These are phyloP conservation scores for Agonopterix subpropinquella DNA, from an alignment of 2,888 invertebrate genomes.

Conservation along the genomic window DNA sequence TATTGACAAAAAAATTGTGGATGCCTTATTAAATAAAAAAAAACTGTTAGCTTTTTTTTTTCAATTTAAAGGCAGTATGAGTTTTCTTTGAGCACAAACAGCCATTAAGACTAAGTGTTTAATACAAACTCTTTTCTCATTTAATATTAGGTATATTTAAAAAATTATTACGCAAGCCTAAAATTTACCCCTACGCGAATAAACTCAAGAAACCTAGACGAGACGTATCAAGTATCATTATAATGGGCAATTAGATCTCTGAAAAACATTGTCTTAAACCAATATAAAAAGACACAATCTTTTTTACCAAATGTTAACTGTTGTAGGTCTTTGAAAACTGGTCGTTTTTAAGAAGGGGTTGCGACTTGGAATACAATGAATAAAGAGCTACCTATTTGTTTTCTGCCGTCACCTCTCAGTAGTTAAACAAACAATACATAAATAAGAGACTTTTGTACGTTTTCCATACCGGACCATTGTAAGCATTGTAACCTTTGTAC, in stretches of 20 bases:
- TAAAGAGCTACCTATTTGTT: slow-evolving; percentile 61
- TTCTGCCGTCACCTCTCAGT: slow-evolving; percentile 62
- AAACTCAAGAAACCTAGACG: slow-evolving; percentile 9
- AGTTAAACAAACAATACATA: slow-evolving; percentile 70
- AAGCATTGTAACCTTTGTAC: slow-evolving; percentile 61
- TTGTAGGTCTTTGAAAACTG: slow-evolving; percentile 23
- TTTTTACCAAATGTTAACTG: slow-evolving; percentile 3
- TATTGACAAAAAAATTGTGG: too few species aligned
- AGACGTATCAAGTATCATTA: slow-evolving; percentile 66
- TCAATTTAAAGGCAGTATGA: too few species aligned
- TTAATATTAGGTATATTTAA: too few species aligned
- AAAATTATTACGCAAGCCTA: not conserved
- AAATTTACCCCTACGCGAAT: not conserved
- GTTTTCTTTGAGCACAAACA: too few species aligned
- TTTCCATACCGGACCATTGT: slow-evolving; percentile 59
- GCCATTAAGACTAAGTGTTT: too few species aligned
- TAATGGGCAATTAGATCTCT: slow-evolving; percentile 70
- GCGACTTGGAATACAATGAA: slow-evolving; percentile 19
- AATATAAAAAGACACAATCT: slow-evolving; percentile 12
- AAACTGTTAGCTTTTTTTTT: too few species aligned
- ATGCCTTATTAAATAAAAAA: too few species aligned
- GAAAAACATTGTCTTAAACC: slow-evolving; percentile 32
- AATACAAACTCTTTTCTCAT: too few species aligned
- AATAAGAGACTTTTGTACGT: slow-evolving; percentile 59
- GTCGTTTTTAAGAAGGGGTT: slow-evolving; percentile 45